Percentiles rank a stretch among this genome's conserved stretches.
These are phyloP conservation scores for Cygnus olor DNA, from an alignment of 2,797 vertebrate genomes.

Conservation along the genomic window DNA sequence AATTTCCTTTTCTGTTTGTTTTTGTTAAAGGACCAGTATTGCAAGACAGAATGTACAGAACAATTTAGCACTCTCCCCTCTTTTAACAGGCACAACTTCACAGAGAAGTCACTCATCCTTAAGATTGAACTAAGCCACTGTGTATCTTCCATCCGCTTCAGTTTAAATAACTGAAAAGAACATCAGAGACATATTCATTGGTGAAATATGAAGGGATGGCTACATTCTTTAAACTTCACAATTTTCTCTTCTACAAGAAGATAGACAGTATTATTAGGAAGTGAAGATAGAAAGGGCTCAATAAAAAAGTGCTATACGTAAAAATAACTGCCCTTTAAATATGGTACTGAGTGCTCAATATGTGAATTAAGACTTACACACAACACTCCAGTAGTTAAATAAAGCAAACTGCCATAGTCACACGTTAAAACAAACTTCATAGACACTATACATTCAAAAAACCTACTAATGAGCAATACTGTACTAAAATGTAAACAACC, in stretches of 20 bases:
- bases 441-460: slow-evolving; percentile 49
- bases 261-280: slow-evolving; percentile 47
- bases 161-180: background rate
- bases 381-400: background rate
- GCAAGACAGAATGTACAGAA: background rate
- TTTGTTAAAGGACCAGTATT: slow-evolving; percentile 15
- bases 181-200: slow-evolving; percentile 39
- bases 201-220: slow-evolving; percentile 45
- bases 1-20: background rate
- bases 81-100: slow-evolving; percentile 31
- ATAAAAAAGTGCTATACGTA: slow-evolving; percentile 58
- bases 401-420: slow-evolving; percentile 69
- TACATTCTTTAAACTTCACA: slow-evolving; percentile 53
- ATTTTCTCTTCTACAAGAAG: slow-evolving; percentile 60
- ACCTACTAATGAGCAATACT: slow-evolving; percentile 45
- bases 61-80: background rate
- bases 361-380: slow-evolving; percentile 29
- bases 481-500: slow-evolving; percentile 63
- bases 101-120: slow-evolving; percentile 14
- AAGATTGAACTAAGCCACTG: slow-evolving; percentile 22
- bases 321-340: slow-evolving; percentile 70
- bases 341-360: slow-evolving; percentile 41
- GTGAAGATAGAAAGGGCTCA: slow-evolving; percentile 18
- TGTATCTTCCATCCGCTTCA: background rate
- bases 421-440: slow-evolving; percentile 21